Base-by-base conservation (phyloP, 2,888 invertebrate species). In the Himalopsyche tibetana region DNA sequence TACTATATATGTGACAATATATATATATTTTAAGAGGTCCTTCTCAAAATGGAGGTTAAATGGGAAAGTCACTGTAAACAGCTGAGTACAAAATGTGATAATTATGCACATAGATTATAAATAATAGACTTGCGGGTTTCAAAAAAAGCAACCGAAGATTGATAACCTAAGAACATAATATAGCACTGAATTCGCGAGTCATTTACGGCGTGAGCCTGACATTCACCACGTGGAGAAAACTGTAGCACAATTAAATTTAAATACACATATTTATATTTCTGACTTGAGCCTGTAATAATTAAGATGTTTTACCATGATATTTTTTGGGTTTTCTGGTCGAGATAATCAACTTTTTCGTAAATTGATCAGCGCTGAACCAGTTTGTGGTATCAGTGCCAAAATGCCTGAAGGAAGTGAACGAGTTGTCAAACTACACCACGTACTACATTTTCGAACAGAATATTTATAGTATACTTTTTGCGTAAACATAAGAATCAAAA, bases 351-450 rank as follows among this genome's bases (percentile, higher is more conserved):
- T 95, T 94, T 91, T 89, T 89, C 86, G 91, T 90, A 94, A 95
- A 95, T 94, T 95, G 96, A 96, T 94, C 96, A 97, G 97, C 97
- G 97, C 97, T 97, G 97, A 97, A 97, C 97, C 97, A 96, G 96
- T 81, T 17, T 9, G 56, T 5, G 55, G 80, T 55, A 45, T 56
- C 69, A 74, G 81, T 28, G 81, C 28, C n/a, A 82, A 82, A 87
- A 74, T 55, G 38, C 80, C 63, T 69, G 56, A 80, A 63, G 85
- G 85, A 88, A 89, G 86, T 87, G 89, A 84, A 74, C 83, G 89
- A 88, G 83, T 38, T 80, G 82, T 84, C 86, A 86, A 82, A 56
- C 15, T 63, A 11, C 17, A 82, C 82, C 15, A 82, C 56, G n/a
- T n/a, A 63, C 2, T 36, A 28, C 63, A 82, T 12, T 51, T 80